Percentiles rank a stretch among this genome's conserved stretches.
These are phyloP conservation scores for Pantherophis alleghaniensis DNA, from an alignment of 2,797 vertebrate genomes.

Conservation along the genomic window DNA sequence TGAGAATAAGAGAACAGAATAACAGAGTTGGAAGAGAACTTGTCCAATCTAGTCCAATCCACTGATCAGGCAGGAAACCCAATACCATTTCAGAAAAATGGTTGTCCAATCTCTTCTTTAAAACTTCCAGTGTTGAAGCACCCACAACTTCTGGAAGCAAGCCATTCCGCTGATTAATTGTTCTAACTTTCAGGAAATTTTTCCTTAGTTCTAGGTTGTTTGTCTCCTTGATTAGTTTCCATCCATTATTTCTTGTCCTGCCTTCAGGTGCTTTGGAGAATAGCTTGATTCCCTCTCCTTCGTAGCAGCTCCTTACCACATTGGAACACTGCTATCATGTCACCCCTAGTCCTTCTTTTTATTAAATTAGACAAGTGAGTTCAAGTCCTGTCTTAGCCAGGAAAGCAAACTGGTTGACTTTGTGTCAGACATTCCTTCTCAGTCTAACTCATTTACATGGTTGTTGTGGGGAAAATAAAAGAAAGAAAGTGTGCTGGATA, in stretches of 20 bases:
- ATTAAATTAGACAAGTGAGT: neutral
- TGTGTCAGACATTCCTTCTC: neutral
- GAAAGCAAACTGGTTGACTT: neutral
- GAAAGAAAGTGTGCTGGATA: neutral
- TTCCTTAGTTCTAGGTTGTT: neutral
- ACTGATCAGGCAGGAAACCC: neutral
- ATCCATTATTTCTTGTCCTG: neutral
- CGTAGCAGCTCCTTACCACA: neutral
- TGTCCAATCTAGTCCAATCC: neutral
- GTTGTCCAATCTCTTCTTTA: neutral
- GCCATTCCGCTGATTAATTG: neutral
- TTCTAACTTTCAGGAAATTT: neutral
- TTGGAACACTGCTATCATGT: neutral
- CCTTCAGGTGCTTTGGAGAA: neutral
- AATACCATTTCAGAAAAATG: neutral
- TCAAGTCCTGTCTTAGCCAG: neutral
- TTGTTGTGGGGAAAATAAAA: neutral
- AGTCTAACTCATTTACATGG: neutral
- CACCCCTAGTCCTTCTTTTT: neutral
- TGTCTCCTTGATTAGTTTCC: neutral
- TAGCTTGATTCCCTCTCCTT: neutral
- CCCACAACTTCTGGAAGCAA: neutral
- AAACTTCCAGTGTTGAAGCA: neutral
- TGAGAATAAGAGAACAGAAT: neutral
- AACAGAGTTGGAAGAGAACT: neutral